A percentile compares a stretch with the other conserved stretches of the same genome.
Conservation (phyloP, 2,888 invertebrate species). For the Diaperis boleti region DNA sequence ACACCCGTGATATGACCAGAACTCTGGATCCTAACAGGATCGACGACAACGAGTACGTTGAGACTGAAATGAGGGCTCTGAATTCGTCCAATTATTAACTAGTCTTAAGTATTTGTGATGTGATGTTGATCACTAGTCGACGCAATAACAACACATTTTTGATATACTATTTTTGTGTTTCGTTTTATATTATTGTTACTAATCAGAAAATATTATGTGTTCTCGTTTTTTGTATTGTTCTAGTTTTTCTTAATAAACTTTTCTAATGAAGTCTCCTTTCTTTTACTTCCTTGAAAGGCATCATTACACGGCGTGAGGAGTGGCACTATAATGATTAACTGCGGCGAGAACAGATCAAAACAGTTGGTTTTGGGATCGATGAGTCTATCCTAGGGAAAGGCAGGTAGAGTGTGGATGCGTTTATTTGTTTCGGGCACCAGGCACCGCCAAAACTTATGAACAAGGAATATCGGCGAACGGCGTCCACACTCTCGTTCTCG, state of each 20-base stretch:
- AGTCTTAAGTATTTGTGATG: constrained; percentile 16
- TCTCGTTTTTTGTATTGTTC: constrained; percentile 2
- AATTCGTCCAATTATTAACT: constrained; percentile 5
- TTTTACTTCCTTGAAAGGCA: too few relatives aligned
- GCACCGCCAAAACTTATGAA: too few relatives aligned
- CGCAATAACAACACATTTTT: not conserved
- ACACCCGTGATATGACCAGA: not conserved
- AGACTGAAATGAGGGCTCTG: not conserved
- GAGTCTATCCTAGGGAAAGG: too few relatives aligned
- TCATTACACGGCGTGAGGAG: too few relatives aligned
- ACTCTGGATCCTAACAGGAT: constrained; percentile 3
- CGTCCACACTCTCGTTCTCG: too few relatives aligned
- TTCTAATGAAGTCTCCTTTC: too few relatives aligned
- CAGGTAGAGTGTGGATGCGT: too few relatives aligned
- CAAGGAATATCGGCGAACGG: too few relatives aligned
- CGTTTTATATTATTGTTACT: not conserved
- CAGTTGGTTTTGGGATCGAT: too few relatives aligned
- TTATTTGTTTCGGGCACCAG: too few relatives aligned
- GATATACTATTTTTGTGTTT: not conserved
- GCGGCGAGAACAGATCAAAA: too few relatives aligned
- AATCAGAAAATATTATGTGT: constrained; percentile 1
- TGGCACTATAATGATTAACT: too few relatives aligned
- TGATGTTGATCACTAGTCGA: not conserved
- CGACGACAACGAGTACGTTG: constrained; percentile 10
- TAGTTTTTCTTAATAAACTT: not conserved